Evolutionary conservation across 2,113 vertebrate genomes (phyloP).

Genomic region (Eulemur macaco): DNA sequence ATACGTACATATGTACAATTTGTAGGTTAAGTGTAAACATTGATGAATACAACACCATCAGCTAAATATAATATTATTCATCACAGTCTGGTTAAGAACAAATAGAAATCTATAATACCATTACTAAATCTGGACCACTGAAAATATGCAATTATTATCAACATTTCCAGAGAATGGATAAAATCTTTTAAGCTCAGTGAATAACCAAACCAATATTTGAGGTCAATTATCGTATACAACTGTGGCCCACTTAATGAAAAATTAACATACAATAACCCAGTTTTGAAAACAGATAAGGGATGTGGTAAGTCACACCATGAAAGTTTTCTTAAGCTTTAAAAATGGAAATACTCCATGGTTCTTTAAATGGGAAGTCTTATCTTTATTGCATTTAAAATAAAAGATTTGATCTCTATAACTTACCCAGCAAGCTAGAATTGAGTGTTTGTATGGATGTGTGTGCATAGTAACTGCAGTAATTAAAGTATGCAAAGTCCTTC

Average conservation of each 20-base stretch:
- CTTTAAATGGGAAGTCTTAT: slow-evolving; percentile 22
- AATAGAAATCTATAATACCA: slow-evolving; percentile 39
- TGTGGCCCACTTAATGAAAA: neutral
- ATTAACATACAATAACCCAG: neutral
- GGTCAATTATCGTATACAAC: neutral
- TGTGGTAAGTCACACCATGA: neutral
- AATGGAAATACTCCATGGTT: neutral
- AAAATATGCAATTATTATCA: slow-evolving; percentile 36
- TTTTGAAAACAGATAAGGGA: slow-evolving; percentile 14
- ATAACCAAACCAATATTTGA: slow-evolving; percentile 38
- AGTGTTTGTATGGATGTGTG: neutral
- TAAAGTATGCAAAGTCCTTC: neutral
- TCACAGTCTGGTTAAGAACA: slow-evolving; percentile 6
- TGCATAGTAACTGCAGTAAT: neutral
- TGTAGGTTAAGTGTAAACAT: neutral
- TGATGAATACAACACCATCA: neutral
- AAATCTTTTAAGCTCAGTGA: slow-evolving; percentile 38
- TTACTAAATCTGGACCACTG: neutral
- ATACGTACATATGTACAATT: neutral
- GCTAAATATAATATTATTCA: slow-evolving; percentile 16
- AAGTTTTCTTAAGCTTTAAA: slow-evolving; percentile 22
- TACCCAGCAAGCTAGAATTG: neutral
- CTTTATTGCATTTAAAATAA: neutral
- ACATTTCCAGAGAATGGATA: slow-evolving; percentile 13
- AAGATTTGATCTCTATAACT: neutral